A percentile compares a stretch with the other conserved stretches of the same genome.
phyloP scores from a whole-genome alignment of 2,113 vertebrate species.

The Thalassoma bifasciatum region DNA sequence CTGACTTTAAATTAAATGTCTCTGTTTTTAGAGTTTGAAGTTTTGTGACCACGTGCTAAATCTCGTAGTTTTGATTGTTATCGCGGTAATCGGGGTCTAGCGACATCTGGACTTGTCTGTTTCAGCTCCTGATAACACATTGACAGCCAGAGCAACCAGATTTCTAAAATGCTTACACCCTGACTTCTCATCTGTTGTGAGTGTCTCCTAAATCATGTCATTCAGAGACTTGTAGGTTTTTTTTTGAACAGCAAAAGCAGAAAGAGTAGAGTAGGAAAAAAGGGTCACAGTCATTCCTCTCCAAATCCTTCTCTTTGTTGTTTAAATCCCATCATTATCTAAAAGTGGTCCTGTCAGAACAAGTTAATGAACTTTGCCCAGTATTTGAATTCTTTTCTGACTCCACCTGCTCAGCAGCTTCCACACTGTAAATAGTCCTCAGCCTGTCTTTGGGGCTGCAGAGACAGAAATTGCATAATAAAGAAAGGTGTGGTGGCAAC shows the following conservation, averaged over 20 bases:
- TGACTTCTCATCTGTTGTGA: background rate
- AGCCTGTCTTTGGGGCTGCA: conserved; percentile 4
- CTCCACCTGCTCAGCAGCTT: conserved; percentile 51
- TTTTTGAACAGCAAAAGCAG: conserved; percentile 3
- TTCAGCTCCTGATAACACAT: conserved; percentile 34
- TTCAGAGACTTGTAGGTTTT: conserved; percentile 21
- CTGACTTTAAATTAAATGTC: background rate
- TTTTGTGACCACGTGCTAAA: background rate
- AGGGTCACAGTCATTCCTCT: background rate
- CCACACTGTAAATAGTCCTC: conserved; percentile 18
- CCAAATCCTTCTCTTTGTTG: background rate
- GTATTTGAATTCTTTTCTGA: conserved; percentile 7
- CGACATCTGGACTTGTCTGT: conserved; percentile 34
- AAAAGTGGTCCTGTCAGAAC: background rate
- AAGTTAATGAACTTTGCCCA: background rate
- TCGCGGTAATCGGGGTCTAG: background rate
- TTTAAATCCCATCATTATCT: conserved; percentile 1
- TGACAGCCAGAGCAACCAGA: too few species aligned
- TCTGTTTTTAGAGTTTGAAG: background rate
- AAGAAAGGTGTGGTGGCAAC: conserved; percentile 60
- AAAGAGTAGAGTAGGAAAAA: background rate
- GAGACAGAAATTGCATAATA: conserved; percentile 11
- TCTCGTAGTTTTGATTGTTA: conserved; percentile 5
- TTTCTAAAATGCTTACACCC: too few species aligned
- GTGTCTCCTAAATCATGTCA: background rate